These are phyloP conservation scores for Zophobas morio DNA, from an alignment of 1,140 invertebrate genomes.

Conservation along the genomic window DNA sequence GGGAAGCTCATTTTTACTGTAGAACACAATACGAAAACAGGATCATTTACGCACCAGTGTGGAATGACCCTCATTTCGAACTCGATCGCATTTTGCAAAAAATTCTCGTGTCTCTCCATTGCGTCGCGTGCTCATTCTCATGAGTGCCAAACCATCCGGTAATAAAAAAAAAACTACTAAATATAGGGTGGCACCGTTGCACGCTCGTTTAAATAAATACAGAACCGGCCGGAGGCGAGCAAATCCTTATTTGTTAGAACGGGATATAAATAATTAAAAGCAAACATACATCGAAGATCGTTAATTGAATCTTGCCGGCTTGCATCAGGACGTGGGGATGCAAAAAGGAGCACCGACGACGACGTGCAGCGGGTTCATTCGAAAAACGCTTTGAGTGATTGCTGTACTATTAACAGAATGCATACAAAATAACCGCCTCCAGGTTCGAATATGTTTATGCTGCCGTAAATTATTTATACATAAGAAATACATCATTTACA, in stretches of 20 bases:
- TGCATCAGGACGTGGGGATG: conserved; percentile 14
- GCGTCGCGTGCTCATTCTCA: conserved; percentile 20
- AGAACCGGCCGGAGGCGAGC: conserved; percentile 16
- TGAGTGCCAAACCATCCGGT: neutral
- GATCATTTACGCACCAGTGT: no score
- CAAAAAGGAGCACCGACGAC: conserved; percentile 16
- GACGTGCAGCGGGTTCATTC: conserved; percentile 11
- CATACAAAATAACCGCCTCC: conserved; percentile 47
- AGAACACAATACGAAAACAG: no score
- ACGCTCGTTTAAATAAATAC: conserved; percentile 47
- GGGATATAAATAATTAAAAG: conserved; percentile 58
- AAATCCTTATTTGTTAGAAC: conserved; percentile 53
- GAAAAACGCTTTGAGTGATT: conserved; percentile 30
- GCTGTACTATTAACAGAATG: conserved; percentile 46
- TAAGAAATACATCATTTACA: conserved; percentile 52
- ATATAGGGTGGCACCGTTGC: conserved; percentile 44
- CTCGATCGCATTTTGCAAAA: no score
- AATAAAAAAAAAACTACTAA: conserved; percentile 38
- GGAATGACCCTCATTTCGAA: no score
- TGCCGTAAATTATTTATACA: conserved; percentile 56
- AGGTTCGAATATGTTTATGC: conserved; percentile 51
- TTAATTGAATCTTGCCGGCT: conserved; percentile 43
- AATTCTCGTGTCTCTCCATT: no score
- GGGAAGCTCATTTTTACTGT: no score
- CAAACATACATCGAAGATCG: conserved; percentile 49